phyloP scores from a whole-genome alignment of 2,113 vertebrate species.

The Alexandromys fortis region DNA sequence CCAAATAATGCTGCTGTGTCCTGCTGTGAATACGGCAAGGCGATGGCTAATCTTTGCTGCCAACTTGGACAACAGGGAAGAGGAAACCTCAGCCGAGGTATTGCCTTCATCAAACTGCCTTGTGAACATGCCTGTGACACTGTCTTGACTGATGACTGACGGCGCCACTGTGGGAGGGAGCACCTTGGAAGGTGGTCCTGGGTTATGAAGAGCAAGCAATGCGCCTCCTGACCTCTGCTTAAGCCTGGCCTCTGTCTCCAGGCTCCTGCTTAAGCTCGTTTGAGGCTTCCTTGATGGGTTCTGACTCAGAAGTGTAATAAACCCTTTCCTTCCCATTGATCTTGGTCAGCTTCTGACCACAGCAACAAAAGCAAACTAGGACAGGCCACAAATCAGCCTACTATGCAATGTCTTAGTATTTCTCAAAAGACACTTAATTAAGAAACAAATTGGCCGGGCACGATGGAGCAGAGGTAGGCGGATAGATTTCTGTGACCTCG shows the following conservation, averaged over 20 bases:
- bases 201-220: no score
- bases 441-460: neutral
- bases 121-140: no score
- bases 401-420: conserved; percentile 26
- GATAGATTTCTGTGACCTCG: neutral
- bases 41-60: neutral
- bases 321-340: neutral
- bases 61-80: neutral
- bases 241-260: neutral
- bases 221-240: neutral
- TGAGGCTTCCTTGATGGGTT: neutral
- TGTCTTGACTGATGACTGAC: neutral
- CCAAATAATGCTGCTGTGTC: neutral
- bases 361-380: neutral
- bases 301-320: neutral
- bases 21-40: neutral
- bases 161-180: no score
- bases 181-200: no score
- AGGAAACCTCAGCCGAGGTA: neutral
- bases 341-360: neutral
- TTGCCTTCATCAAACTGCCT: no score
- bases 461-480: neutral
- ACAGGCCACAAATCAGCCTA: conserved; percentile 43
- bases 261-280: neutral
- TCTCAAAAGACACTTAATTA: conserved; percentile 16